Base-by-base conservation (phyloP, 2,888 invertebrate species). In the Troglohyphantes excavatus region DNA sequence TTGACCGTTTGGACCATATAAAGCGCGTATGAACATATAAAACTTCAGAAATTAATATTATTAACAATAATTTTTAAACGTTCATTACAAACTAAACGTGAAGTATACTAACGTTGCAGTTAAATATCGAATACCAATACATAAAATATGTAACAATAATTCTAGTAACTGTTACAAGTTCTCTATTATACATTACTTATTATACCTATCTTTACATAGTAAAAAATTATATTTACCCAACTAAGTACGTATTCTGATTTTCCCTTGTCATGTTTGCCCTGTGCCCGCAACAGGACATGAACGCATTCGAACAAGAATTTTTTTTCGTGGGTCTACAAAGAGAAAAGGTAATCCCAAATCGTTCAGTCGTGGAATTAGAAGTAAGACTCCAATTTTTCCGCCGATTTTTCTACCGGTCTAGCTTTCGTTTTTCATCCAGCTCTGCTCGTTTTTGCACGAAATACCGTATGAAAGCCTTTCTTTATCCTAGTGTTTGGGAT, bases 261-360 rank as follows among this genome's bases (percentile, higher is more conserved):
- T 53, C 27, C 53, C 46, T 79, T 43, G 26, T 53, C 67, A 26
- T 67, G 65, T 23, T n/a, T 67, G 67, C 67, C 29, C 26, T 33
- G 33, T 39, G 63, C 63, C 78, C 17, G 21, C 33, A 63, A n/a
- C 39, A 65, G 19, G 67, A 43, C n/a, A n/a, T n/a, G n/a, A n/a
- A n/a, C 67, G 27, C 43, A 68, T 43, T 53, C 46, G 27, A 29
- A 46, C 79, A 67, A 27, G 67, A 63, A 84, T 84, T 84, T 84
- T 29, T 73, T n/a, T n/a, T 59, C 65, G 17, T 21, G 43, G 59
- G 63, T 39, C 26, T 33, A 29, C 33, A 84, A 73, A 73, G 61
- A 65, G 83, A 79, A 84, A 53, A 84, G 73, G 73, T 84, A 84
- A 84, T 84, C 83, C 83, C 83, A 46, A 53, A 63, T 75, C 83